phyloP scores from a whole-genome alignment of 2,113 vertebrate species.

The Lontra canadensis region DNA sequence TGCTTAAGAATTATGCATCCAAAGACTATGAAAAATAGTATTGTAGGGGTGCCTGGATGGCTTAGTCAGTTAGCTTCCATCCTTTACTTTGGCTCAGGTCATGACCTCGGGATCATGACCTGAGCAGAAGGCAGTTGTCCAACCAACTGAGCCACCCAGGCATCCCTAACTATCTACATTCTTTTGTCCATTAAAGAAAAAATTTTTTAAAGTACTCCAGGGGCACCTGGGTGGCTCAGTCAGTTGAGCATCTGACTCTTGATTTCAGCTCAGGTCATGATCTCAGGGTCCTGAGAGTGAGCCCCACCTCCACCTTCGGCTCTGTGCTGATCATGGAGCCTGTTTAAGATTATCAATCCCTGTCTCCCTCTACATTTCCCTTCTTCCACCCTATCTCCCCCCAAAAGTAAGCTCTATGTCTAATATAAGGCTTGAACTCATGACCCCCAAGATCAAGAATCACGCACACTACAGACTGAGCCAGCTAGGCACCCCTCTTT shows the following conservation, averaged over 20 bases:
- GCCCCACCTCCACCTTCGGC: not conserved
- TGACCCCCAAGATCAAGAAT: not conserved
- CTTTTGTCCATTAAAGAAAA: not conserved
- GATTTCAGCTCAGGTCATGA: not conserved
- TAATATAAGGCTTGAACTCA: not conserved
- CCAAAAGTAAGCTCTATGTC: not conserved
- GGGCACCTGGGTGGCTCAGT: not conserved
- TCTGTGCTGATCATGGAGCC: not conserved
- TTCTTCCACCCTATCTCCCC: fast-evolving
- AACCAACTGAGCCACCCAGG: too few relatives aligned
- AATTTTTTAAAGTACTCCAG: not conserved
- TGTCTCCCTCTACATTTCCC: not conserved
- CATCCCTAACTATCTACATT: not conserved
- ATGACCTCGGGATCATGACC: not conserved
- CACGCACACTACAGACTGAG: not conserved
- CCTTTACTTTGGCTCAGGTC: not conserved
- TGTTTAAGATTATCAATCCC: not conserved
- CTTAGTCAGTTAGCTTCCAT: not conserved
- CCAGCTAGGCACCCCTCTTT: not conserved
- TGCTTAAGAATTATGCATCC: not conserved
- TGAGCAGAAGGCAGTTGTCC: too few relatives aligned
- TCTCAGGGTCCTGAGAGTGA: not conserved
- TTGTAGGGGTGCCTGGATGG: not conserved
- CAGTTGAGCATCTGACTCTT: not conserved
- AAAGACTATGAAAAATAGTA: not conserved